Conservation (phyloP, 2,113 vertebrate species). For the Nansenia antarctica region DNA sequence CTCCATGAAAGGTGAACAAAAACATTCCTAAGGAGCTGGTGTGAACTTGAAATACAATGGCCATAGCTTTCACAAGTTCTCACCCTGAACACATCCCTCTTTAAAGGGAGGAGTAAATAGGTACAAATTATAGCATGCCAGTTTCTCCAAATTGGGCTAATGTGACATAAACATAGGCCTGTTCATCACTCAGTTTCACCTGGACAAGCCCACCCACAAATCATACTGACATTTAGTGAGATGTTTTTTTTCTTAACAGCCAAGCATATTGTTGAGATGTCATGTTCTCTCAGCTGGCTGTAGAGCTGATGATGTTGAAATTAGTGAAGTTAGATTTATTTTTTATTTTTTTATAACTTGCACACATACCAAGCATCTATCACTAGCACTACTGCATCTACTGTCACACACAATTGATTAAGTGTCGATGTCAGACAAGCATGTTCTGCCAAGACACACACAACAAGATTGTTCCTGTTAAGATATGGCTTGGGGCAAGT, state of each 20-base stretch:
- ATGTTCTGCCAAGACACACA: not conserved
- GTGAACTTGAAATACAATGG: slow-evolving; percentile 19
- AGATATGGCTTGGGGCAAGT: not conserved
- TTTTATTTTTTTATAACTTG: slow-evolving; percentile 2
- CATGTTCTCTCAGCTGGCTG: too few species aligned
- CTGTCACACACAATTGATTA: not conserved
- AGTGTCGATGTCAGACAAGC: not conserved
- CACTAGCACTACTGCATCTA: not conserved
- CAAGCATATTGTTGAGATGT: too few species aligned
- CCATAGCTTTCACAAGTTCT: slow-evolving; percentile 15
- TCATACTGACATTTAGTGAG: slow-evolving; percentile 34
- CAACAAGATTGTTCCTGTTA: not conserved
- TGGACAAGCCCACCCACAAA: slow-evolving; percentile 43
- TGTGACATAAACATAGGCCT: slow-evolving; percentile 30
- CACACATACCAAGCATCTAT: slow-evolving; percentile 19
- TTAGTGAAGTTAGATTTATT: slow-evolving; percentile 15
- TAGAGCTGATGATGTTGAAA: too few species aligned
- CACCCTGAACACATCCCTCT: not conserved
- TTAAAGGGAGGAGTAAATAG: not conserved
- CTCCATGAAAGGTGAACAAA: slow-evolving; percentile 1
- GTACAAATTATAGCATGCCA: slow-evolving; percentile 6
- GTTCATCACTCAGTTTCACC: slow-evolving; percentile 22
- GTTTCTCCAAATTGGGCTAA: slow-evolving; percentile 23
- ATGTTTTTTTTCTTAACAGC: not conserved
- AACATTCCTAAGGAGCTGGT: not conserved